phyloP scores from a whole-genome alignment of 2,888 invertebrate genomes.

The Diaprepes abbreviatus region DNA sequence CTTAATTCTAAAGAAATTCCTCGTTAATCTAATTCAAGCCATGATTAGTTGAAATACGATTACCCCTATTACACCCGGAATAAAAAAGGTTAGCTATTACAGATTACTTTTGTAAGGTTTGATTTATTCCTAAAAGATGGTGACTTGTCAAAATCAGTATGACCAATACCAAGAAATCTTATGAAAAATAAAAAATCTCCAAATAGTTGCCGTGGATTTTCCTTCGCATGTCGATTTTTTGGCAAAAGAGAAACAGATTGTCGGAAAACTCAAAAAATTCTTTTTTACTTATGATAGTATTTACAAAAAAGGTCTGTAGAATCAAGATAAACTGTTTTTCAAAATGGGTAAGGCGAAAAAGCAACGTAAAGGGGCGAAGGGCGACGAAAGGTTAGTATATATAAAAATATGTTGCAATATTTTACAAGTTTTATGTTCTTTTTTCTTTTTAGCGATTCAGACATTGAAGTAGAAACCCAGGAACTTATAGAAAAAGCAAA shows the following conservation, averaged over 20 bases:
- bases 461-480: slow-evolving; percentile 64
- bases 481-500: slow-evolving; percentile 60
- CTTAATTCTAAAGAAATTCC: too few species aligned
- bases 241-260: slow-evolving; percentile 41
- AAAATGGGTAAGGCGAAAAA: slow-evolving; percentile 87
- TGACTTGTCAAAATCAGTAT: not conserved
- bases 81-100: too few species aligned
- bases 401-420: slow-evolving; percentile 36
- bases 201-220: slow-evolving; percentile 28
- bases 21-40: too few species aligned
- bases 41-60: too few species aligned
- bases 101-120: not conserved
- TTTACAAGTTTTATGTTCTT: slow-evolving; percentile 35
- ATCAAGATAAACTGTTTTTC: slow-evolving; percentile 53
- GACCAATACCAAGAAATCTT: not conserved
- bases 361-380: slow-evolving; percentile 82
- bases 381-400: slow-evolving; percentile 79
- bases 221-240: slow-evolving; percentile 40
- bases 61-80: too few species aligned
- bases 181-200: not conserved
- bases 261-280: slow-evolving; percentile 38
- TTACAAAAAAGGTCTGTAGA: slow-evolving; percentile 54
- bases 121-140: not conserved
- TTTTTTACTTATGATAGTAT: slow-evolving; percentile 61
- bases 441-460: slow-evolving; percentile 74